These are phyloP conservation scores for Discoglossus pictus DNA, from an alignment of 2,797 vertebrate species.

Conservation along the genomic window DNA sequence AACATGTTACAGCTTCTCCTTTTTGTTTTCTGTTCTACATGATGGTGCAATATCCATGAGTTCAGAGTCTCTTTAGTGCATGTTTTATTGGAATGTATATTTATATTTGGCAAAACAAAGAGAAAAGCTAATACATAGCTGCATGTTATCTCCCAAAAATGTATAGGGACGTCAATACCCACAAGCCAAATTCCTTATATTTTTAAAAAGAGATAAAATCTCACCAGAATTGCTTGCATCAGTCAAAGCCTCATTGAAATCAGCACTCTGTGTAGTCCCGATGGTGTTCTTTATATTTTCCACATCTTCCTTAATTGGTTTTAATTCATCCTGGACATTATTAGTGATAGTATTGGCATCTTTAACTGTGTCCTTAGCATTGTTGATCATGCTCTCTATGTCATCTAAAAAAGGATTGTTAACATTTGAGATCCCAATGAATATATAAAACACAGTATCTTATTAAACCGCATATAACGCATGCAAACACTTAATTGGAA, in stretches of 20 bases:
- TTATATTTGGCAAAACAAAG: too few species aligned
- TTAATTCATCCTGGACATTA: conserved; percentile 74
- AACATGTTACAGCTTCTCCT: too few species aligned
- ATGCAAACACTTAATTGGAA: too few species aligned
- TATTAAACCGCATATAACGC: too few species aligned
- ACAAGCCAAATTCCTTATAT: background rate
- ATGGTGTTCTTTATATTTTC: conserved; percentile 70
- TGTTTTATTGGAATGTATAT: too few species aligned
- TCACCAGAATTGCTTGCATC: conserved; percentile 81
- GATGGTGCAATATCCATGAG: too few species aligned
- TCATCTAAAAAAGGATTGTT: conserved; percentile 71
- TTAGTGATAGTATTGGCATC: conserved; percentile 70
- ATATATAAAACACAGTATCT: too few species aligned
- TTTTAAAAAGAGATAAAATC: background rate
- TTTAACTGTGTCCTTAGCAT: conserved; percentile 74
- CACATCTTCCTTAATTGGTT: conserved; percentile 77
- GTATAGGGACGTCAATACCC: background rate
- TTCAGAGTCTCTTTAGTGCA: too few species aligned
- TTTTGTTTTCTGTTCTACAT: too few species aligned
- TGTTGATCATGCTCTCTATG: conserved; percentile 68
- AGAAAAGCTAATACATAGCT: too few species aligned
- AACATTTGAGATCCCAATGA: too few species aligned
- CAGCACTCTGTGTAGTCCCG: conserved; percentile 61
- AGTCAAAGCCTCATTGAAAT: conserved; percentile 72
- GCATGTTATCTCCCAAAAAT: too few species aligned